These are phyloP conservation scores for Caenorhabditis afra DNA, from an alignment of 2,888 invertebrate genomes.

Conservation along the genomic window DNA sequence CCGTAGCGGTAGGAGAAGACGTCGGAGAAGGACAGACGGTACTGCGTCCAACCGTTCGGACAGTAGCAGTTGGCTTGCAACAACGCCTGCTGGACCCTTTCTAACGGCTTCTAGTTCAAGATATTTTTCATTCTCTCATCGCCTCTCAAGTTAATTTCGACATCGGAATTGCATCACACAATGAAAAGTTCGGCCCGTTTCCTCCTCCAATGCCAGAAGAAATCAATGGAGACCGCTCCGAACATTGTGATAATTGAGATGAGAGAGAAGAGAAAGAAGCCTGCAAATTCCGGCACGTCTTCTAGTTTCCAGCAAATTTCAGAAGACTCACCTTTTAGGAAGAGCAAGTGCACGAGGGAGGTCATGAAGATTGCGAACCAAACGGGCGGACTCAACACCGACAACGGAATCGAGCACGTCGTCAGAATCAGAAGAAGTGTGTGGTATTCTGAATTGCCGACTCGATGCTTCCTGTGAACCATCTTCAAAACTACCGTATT, in stretches of 20 bases:
- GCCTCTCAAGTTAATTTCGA: too few relatives aligned
- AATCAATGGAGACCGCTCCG: too few relatives aligned
- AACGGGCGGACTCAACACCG: slow-evolving; percentile 24
- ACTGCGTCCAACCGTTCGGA: slow-evolving; percentile 52
- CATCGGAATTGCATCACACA: too few relatives aligned
- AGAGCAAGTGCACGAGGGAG: slow-evolving; percentile 27
- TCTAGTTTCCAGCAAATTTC: too few relatives aligned
- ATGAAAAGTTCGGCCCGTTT: too few relatives aligned
- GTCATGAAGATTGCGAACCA: slow-evolving; percentile 39
- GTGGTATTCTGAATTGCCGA: slow-evolving; percentile 32
- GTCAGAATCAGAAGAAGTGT: slow-evolving; percentile 18
- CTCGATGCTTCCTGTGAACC: too few relatives aligned
- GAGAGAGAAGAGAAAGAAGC: slow-evolving; percentile 1
- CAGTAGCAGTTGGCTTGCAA: slow-evolving; percentile 62
- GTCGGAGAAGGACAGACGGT: slow-evolving; percentile 18
- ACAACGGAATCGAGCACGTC: slow-evolving; percentile 16
- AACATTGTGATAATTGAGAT: not conserved
- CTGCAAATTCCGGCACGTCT: too few relatives aligned
- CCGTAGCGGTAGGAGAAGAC: slow-evolving; percentile 41
- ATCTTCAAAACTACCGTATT: too few relatives aligned
- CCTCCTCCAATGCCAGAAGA: too few relatives aligned
- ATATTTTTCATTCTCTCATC: too few relatives aligned
- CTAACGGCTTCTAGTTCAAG: slow-evolving; percentile 7
- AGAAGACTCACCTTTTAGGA: slow-evolving; percentile 31
- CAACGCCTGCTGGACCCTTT: slow-evolving; percentile 52